These are phyloP conservation scores for Aplodontia rufa DNA, from an alignment of 2,113 vertebrate genomes.

Conservation along the genomic window DNA sequence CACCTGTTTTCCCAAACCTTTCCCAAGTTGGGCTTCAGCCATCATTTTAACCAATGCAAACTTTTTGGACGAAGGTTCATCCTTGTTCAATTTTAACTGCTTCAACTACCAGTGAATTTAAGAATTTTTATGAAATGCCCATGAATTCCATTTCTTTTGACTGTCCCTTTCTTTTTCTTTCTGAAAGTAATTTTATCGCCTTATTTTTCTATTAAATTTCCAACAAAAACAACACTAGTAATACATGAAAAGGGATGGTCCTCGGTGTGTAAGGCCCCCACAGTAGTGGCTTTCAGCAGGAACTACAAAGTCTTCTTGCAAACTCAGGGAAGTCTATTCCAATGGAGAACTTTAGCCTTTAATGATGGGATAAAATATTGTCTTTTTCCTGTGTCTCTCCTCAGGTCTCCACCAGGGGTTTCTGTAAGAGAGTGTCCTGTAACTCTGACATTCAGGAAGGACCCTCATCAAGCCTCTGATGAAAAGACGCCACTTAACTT, in stretches of 20 bases:
- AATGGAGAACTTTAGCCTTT: not conserved
- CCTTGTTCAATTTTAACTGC: not conserved
- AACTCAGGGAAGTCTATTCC: not conserved
- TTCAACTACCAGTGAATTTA: not conserved
- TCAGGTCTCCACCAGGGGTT: too few relatives aligned
- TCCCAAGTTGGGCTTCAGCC: not conserved
- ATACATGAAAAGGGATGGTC: not conserved
- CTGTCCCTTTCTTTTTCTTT: not conserved
- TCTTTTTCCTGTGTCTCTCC: not conserved
- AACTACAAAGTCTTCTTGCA: not conserved
- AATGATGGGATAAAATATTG: not conserved
- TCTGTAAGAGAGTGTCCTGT: too few relatives aligned
- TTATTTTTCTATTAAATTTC: too few relatives aligned
- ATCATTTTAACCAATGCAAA: not conserved
- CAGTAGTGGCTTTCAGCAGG: not conserved
- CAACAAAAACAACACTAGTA: not conserved
- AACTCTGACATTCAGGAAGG: not conserved
- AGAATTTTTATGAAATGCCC: not conserved
- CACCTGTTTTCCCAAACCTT: not conserved
- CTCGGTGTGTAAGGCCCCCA: too few relatives aligned
- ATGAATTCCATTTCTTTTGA: not conserved
- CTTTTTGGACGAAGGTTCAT: too few relatives aligned
- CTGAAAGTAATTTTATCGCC: too few relatives aligned
- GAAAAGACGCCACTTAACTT: not conserved
- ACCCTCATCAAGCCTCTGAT: not conserved